Evolutionary conservation across 1,140 invertebrate genomes (phyloP), one percentile per base, ranked within the genome.

Genomic region (Calliopsis andreniformis): DNA sequence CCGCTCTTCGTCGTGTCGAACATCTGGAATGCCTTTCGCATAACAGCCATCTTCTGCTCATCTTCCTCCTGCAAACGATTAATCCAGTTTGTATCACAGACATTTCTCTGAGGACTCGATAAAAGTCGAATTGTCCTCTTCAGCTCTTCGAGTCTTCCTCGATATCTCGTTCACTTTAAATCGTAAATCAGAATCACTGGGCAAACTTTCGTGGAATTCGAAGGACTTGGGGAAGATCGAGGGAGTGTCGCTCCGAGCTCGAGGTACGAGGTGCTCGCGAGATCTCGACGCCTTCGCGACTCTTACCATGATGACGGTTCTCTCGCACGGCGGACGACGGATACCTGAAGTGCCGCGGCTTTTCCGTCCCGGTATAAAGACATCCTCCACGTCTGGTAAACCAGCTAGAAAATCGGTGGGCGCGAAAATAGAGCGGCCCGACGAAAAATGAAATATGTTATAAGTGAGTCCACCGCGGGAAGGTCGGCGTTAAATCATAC

Each of bases 11-110:
- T 95, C 77, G 97, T 97, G 91, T 98, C 97, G 86, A 98, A 98
- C 97, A 98, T 98, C 91, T 97, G 96, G 93, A 98, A 98, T 79
- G 97, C 97, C 90, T 97, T 97, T 86, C 96, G 95, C 93, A 98
- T 96, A 91, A 97, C 96, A 87, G 95, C 95, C 93, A 95, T 94
- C 92, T 97, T 97, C 91, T 97, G 95, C 81, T 96, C 95, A 90
- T 96, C 95, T 89, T 95, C 95, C 77, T 95, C 94, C 94, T 95
- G 85, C 12, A 42, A 66, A 73, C 0, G 3, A 5, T 8, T 16
- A 28, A 72, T 39, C 20, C 42, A 7, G 23, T 28, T 53, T 39
- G 12, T 20, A 28, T 39, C 49, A n/a, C 28, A 10, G 35, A 4
- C 30, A 12, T 35, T 51, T 16, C 14, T 16, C 35, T n/a, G n/a